Percentiles rank a stretch among this genome's conserved stretches.
Conservation (phyloP, 2,797 vertebrate genomes). For the Argyrosomus regius region DNA sequence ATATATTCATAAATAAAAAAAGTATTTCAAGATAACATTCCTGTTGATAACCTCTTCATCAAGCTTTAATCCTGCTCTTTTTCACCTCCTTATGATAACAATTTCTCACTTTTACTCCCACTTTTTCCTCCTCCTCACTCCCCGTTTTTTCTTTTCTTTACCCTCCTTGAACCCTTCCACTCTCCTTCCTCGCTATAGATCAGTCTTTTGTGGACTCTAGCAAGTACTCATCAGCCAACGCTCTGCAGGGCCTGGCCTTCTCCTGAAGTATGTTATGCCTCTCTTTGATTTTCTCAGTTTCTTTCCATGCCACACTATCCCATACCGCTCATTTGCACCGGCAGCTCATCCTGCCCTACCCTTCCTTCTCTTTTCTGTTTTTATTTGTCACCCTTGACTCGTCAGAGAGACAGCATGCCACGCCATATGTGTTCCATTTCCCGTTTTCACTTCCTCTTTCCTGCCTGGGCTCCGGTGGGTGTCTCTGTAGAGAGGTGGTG, state of each 20-base stretch:
- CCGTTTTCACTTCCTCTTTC: conserved; percentile 87
- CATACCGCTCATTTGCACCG: conserved; percentile 80
- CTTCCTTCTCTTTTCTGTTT: conserved; percentile 70
- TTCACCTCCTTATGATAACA: conserved; percentile 53
- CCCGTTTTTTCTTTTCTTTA: conserved; percentile 44
- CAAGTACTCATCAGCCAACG: conserved; percentile 96
- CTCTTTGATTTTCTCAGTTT: conserved; percentile 48
- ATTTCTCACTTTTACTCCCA: conserved; percentile 63
- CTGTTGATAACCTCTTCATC: conserved; percentile 3
- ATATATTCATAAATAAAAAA: background rate
- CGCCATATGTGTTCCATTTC: conserved; percentile 84
- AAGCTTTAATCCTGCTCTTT: conserved; percentile 54
- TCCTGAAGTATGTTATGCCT: conserved; percentile 94
- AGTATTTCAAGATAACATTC: background rate
- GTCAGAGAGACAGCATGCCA: conserved; percentile 67
- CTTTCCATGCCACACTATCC: conserved; percentile 75
- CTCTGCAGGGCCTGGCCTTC: conserved; percentile 96
- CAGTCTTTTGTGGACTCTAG: conserved; percentile 98
- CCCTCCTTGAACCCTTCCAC: conserved; percentile 80
- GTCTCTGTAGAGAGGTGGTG: conserved; percentile 36
- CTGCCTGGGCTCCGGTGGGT: conserved; percentile 64
- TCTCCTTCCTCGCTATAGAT: conserved; percentile 88
- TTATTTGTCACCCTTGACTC: conserved; percentile 77
- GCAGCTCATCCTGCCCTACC: conserved; percentile 76
- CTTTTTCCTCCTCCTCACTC: conserved; percentile 54